Base-by-base conservation (phyloP, 2,797 vertebrate genomes). In the Florisuga fusca region DNA sequence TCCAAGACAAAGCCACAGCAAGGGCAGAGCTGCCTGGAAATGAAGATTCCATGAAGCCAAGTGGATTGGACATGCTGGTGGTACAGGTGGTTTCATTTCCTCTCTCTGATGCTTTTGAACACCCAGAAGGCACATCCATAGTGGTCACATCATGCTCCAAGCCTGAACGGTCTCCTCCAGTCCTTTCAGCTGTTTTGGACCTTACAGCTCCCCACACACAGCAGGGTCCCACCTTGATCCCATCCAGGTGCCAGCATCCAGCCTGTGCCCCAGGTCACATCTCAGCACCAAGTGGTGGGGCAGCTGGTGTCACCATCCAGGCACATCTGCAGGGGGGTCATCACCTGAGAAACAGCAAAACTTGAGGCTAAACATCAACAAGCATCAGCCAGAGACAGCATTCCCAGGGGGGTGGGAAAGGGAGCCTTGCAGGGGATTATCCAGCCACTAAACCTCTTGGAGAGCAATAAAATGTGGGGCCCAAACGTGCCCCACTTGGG, bases 281-380 rank as follows among this genome's bases (percentile, higher is more conserved):
- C 15, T 33, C 26, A 29, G 33, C 17, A 15, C 6, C 1, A 79
- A 41, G 25, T 8, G 34, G 58, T 15, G 23, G 34, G 69, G 36
- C 8, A n/a, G 17, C 33, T 48, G n/a, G 15, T 4, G 15, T 5
- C 12, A 9, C 64, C 14, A 4, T 18, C 33, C 51, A n/a, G 31
- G 22, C 29, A 61, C 1, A 0, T 15, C 57, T 46, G 10, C 43
- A 22, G 0, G 0, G 8, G 21, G 27, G 5, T 20, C 69, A 36
- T 5, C 67, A 26, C 41, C 58, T 53, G 58, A 51, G 69, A n/a
- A 57, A n/a, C 14, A 22, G 2, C 21, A 74, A 17, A 85, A 8
- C 25, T 54, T 25, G 18, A 69, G 51, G 23, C 5, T 31, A 45
- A 36, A 21, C 27, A 12, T 36, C 26, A 34, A 10, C 6, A 61